Evolutionary conservation across 2,888 invertebrate species (phyloP).

Genomic region (Apoda limacodes): DNA sequence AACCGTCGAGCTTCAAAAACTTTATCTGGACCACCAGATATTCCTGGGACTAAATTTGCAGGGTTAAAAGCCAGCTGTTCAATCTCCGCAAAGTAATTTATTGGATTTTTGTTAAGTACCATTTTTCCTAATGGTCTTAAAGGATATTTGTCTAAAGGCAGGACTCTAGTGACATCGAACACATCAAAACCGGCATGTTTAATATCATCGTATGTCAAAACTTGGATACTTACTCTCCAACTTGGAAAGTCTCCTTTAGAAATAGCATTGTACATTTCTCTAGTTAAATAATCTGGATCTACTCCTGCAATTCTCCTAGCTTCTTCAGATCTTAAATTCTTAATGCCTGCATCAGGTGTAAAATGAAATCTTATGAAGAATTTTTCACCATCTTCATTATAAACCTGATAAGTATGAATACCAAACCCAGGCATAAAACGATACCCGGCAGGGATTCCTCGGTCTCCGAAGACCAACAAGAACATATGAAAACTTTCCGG

Average conservation of each 20-base stretch:
- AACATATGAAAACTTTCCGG: conserved; percentile 88
- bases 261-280: conserved; percentile 89
- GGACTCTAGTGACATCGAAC: conserved; percentile 90
- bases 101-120: conserved; percentile 86
- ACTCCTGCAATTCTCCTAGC: conserved; percentile 73
- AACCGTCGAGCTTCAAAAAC: conserved; percentile 87
- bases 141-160: conserved; percentile 82
- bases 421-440: conserved; percentile 94
- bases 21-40: conserved; percentile 90
- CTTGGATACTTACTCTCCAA: conserved; percentile 83
- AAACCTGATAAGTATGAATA: conserved; percentile 88
- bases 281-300: conserved; percentile 87
- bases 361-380: conserved; percentile 90
- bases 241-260: conserved; percentile 75
- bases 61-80: conserved; percentile 92
- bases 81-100: conserved; percentile 91
- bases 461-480: conserved; percentile 84
- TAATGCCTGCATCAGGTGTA: conserved; percentile 88
- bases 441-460: conserved; percentile 90
- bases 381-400: conserved; percentile 76
- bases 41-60: conserved; percentile 88
- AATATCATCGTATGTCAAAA: conserved; percentile 85
- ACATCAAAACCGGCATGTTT: conserved; percentile 83
- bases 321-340: conserved; percentile 74
- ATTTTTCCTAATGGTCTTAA: conserved; percentile 85